These are phyloP conservation scores for Argyra leucocephala DNA, from an alignment of 2,888 invertebrate species.

Conservation along the genomic window DNA sequence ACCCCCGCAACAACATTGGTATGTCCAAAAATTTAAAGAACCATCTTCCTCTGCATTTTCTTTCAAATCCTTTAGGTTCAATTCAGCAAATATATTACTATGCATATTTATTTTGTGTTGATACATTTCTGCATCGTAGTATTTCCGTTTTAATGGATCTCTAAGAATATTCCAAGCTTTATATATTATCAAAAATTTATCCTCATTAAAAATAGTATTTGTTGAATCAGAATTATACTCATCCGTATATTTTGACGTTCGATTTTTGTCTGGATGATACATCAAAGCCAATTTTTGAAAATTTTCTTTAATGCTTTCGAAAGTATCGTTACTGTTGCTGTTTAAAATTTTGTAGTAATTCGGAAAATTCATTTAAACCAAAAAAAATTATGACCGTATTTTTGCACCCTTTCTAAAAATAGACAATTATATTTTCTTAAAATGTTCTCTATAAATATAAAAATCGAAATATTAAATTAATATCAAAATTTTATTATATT, in stretches of 20 bases:
- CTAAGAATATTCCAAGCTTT: conserved; percentile 63
- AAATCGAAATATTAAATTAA: too few relatives aligned
- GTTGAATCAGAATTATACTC: conserved; percentile 20
- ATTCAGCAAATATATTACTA: conserved; percentile 51
- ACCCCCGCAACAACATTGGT: conserved; percentile 63
- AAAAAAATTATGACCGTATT: too few relatives aligned
- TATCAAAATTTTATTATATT: too few relatives aligned
- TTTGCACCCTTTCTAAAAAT: too few relatives aligned
- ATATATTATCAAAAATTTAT: conserved; percentile 49
- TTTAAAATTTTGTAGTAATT: conserved; percentile 38
- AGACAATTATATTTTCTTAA: too few relatives aligned
- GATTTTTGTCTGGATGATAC: conserved; percentile 41
- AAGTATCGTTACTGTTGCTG: conserved; percentile 29
- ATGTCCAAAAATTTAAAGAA: conserved; percentile 32
- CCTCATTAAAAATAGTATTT: conserved; percentile 24
- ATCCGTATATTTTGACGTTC: conserved; percentile 9
- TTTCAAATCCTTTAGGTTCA: conserved; percentile 47
- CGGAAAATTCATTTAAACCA: neutral
- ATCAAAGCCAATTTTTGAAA: conserved; percentile 41
- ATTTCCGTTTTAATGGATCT: conserved; percentile 50
- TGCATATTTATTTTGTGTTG: conserved; percentile 51
- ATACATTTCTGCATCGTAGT: conserved; percentile 55
- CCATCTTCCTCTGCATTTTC: conserved; percentile 16
- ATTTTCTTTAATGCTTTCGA: conserved; percentile 37
- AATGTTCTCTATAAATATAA: too few relatives aligned